Evolutionary conservation across 2,888 invertebrate species (phyloP).

Genomic region (Doris montereyensis): DNA sequence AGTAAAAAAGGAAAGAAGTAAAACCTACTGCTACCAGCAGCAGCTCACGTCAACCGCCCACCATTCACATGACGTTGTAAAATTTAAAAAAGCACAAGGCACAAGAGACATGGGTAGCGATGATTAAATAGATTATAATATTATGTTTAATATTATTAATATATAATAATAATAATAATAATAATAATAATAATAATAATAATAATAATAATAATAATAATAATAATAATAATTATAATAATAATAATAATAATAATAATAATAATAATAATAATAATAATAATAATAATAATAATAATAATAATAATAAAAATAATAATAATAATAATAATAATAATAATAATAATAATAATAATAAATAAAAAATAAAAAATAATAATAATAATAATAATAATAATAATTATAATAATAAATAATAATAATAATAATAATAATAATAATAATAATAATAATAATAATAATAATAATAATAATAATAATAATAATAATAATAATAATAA

Average conservation of each 20-base stretch:
- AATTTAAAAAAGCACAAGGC: no score
- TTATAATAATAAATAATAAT: background rate
- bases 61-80: no score
- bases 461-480: background rate
- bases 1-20: no score
- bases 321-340: background rate
- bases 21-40: no score
- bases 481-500: background rate
- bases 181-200: no score
- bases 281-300: background rate
- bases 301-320: background rate
- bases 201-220: no score
- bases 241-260: background rate
- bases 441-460: constrained; percentile 16
- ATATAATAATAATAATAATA: no score
- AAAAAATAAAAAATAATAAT: background rate
- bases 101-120: no score
- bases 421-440: constrained; percentile 13
- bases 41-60: no score
- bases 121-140: no score
- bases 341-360: background rate
- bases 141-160: no score
- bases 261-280: constrained; percentile 1
- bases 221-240: no score
- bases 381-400: background rate